phyloP scores from a whole-genome alignment of 1,140 invertebrate species.

The Bilobella aurantiaca region DNA sequence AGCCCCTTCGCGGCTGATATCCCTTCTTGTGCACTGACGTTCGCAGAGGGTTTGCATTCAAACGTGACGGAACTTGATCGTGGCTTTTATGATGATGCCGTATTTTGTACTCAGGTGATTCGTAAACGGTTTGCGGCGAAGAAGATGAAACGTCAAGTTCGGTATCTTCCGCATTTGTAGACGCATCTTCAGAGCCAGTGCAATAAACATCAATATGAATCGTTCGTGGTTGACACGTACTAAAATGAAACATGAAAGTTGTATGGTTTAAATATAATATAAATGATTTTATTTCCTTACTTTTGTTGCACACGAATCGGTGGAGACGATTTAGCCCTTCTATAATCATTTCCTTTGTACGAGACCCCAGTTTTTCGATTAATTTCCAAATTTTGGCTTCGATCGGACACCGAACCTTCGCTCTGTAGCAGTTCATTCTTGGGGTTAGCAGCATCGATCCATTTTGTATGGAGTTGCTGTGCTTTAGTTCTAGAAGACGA shows the following conservation, averaged over 20 bases:
- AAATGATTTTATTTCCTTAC: conserved; percentile 6
- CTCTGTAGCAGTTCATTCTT: no score
- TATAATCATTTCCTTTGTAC: background rate
- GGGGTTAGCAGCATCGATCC: no score
- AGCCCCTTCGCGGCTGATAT: background rate
- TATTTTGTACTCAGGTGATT: conserved; percentile 50
- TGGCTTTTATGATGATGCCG: conserved; percentile 43
- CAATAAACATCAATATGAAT: conserved; percentile 69
- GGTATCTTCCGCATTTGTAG: conserved; percentile 37
- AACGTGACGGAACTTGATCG: conserved; percentile 18
- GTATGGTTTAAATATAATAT: conserved; percentile 8
- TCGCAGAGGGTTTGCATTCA: conserved; percentile 5
- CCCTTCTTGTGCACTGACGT: background rate
- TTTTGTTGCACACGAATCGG: conserved; percentile 26
- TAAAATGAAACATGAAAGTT: conserved; percentile 4
- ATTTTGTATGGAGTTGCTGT: no score
- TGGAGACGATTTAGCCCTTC: conserved; percentile 23
- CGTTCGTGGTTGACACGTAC: conserved; percentile 47
- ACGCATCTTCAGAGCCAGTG: conserved; percentile 53
- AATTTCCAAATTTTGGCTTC: no score
- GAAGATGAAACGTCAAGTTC: conserved; percentile 37
- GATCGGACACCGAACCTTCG: no score
- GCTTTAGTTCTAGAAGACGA: no score
- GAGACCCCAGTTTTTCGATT: no score
- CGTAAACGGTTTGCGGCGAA: conserved; percentile 54